These are phyloP conservation scores for Coboldia fuscipes DNA, from an alignment of 1,140 invertebrate genomes.

Conservation along the genomic window DNA sequence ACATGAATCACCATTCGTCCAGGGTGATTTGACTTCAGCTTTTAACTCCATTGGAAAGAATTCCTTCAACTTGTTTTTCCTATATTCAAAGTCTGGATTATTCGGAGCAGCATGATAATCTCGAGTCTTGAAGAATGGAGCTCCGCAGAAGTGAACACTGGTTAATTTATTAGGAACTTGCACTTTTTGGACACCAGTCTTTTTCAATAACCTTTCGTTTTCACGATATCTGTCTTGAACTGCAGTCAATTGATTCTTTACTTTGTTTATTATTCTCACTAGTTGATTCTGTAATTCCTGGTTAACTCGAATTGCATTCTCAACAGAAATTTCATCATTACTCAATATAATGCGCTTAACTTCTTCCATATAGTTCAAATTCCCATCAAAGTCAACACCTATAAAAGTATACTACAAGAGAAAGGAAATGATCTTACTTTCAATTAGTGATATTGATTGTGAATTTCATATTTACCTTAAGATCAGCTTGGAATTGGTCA, in stretches of 20 bases:
- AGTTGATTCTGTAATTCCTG: background rate
- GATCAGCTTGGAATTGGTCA: background rate
- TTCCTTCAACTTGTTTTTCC: constrained; percentile 8
- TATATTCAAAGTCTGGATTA: constrained; percentile 14
- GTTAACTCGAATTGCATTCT: background rate
- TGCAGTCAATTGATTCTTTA: background rate
- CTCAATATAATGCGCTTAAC: background rate
- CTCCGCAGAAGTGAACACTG: constrained; percentile 8
- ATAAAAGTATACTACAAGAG: background rate
- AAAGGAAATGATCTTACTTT: background rate
- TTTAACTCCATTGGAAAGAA: constrained; percentile 18
- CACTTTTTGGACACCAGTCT: no score
- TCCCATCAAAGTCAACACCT: background rate
- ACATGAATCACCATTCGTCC: constrained; percentile 14
- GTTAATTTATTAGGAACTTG: no score
- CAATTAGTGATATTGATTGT: background rate
- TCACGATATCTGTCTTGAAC: background rate
- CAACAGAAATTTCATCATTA: background rate
- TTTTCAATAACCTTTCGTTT: no score
- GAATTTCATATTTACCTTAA: background rate
- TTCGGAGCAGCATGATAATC: constrained; percentile 7
- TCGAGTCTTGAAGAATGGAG: constrained; percentile 12
- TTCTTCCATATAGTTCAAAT: background rate
- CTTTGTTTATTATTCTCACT: background rate
- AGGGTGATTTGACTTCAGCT: constrained; percentile 10